phyloP scores from a whole-genome alignment of 92 coral and sea anemone species.

The Actinernus sp. region DNA sequence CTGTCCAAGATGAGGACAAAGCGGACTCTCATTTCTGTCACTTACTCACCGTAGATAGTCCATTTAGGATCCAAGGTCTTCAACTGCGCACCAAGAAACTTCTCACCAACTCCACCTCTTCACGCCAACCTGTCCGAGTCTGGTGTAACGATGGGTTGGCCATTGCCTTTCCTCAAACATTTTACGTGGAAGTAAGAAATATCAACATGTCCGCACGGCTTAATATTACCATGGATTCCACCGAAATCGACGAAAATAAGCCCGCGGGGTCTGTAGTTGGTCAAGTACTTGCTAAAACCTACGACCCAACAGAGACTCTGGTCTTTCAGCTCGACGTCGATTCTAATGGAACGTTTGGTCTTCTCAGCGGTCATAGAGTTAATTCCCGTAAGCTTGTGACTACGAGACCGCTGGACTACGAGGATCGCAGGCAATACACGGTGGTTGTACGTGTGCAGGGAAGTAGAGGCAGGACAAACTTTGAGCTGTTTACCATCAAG shows the following conservation, averaged over 20 bases:
- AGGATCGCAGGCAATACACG: conserved; percentile 35
- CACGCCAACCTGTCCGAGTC: conserved; percentile 60
- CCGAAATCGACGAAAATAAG: conserved; percentile 46
- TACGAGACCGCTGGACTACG: conserved; percentile 64
- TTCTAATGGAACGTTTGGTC: conserved; percentile 63
- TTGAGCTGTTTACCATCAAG: conserved; percentile 47
- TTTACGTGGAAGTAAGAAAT: conserved; percentile 64
- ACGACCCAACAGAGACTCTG: conserved; percentile 42
- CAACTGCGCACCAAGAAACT: conserved; percentile 50
- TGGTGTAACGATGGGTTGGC: conserved; percentile 39
- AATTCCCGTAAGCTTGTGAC: conserved; percentile 60
- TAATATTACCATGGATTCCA: conserved; percentile 66
- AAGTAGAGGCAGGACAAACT: conserved; percentile 63
- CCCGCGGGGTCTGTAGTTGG: conserved; percentile 68
- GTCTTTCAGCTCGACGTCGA: conserved; percentile 61
- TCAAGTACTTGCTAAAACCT: conserved; percentile 47
- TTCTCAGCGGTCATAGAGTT: conserved; percentile 32
- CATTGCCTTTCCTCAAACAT: conserved; percentile 34
- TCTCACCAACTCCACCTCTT: conserved; percentile 57
- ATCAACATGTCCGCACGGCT: conserved; percentile 40
- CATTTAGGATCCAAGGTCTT: conserved; percentile 37
- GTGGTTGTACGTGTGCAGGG: conserved; percentile 69
- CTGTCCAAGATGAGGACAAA: conserved; percentile 64
- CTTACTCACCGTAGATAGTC: conserved; percentile 59
- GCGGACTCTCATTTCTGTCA: conserved; percentile 48